These are phyloP conservation scores for Oreohelix idahoensis DNA, from an alignment of 1,140 invertebrate genomes.

Conservation along the genomic window DNA sequence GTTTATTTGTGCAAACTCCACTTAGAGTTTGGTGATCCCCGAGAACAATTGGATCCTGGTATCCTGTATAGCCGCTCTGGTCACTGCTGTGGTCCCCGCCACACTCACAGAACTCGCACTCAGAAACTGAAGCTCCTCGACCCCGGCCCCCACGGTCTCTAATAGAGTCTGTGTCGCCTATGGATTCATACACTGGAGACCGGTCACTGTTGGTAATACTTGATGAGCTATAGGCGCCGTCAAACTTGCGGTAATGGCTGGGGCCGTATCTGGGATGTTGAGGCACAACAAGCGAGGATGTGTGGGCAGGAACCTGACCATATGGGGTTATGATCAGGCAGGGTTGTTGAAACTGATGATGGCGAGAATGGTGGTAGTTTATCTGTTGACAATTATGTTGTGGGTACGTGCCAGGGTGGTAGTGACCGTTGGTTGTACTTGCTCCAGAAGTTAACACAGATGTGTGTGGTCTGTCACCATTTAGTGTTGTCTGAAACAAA, in stretches of 20 bases:
- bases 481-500: constrained; percentile 41
- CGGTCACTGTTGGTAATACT: constrained; percentile 44
- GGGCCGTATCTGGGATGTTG: constrained; percentile 16
- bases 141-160: constrained; percentile 9
- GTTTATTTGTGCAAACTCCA: neutral
- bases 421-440: constrained; percentile 15
- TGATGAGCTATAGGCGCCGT: constrained; percentile 40
- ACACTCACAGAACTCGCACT: constrained; percentile 40
- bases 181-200: constrained; percentile 46
- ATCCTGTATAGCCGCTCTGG: constrained; percentile 9
- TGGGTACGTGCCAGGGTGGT: constrained; percentile 26
- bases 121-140: neutral
- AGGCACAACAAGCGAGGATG: constrained; percentile 36
- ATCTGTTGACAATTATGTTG: constrained; percentile 29
- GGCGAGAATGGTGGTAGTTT: constrained; percentile 30
- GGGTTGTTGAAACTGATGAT: constrained; percentile 6
- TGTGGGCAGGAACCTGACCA: constrained; percentile 37
- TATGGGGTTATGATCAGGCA: constrained; percentile 32
- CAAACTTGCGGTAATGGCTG: constrained; percentile 35
- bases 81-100: constrained; percentile 2
- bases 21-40: neutral
- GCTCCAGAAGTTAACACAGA: constrained; percentile 13
- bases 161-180: constrained; percentile 41
- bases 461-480: constrained; percentile 41
- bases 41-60: constrained; percentile 15